Evolutionary conservation across 2,797 vertebrate species (phyloP), one percentile per base, ranked within the genome.

Genomic region (Streptopelia turtur): DNA sequence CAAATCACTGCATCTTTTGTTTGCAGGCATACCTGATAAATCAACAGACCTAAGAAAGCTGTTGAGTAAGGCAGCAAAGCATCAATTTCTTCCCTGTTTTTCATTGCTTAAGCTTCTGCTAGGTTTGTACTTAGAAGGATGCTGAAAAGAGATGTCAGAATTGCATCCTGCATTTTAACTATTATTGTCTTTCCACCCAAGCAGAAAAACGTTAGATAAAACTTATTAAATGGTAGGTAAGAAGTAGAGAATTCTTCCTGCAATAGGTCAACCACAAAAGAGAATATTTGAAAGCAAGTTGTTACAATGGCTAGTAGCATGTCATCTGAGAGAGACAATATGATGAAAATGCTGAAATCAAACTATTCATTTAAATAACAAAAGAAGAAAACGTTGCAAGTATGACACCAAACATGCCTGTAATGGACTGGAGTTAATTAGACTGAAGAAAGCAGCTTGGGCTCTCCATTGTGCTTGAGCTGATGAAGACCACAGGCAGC

Each of bases 341-440:
- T 6, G 65, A 89, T 18, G 21, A 57, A 82, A 93, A 71, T 33
- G 55, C 59, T 94, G 83, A 84, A 76, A 89, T 68, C 74, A 88
- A 93, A 53, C 39, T n/a, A 37, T 50, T 94, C 49, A 89, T 96
- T 94, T 96, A 93, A 91, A 89, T 69, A 96, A 92, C 16, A 52
- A 72, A 89, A 31, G 41, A 77, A 80, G 37, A 79, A 92, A 94
- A 90, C 52, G 22, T 59, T 78, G 25, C 70, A 86, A 64, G 76
- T 50, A 12, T 59, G 90, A 93, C 83, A 83, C 43, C 35, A 64
- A 83, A 83, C 60, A 69, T 6, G 63, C 25, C 28, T 75, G 47
- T 56, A 83, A 53, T 31, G 63, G 45, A 90, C 80, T 69, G 77
- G 70, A 86, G 77, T 96, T 97, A 97, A 97, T 96, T 94, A 96